These are phyloP conservation scores for Metridium senile DNA, from an alignment of 92 coral and sea anemone genomes.

Conservation along the genomic window DNA sequence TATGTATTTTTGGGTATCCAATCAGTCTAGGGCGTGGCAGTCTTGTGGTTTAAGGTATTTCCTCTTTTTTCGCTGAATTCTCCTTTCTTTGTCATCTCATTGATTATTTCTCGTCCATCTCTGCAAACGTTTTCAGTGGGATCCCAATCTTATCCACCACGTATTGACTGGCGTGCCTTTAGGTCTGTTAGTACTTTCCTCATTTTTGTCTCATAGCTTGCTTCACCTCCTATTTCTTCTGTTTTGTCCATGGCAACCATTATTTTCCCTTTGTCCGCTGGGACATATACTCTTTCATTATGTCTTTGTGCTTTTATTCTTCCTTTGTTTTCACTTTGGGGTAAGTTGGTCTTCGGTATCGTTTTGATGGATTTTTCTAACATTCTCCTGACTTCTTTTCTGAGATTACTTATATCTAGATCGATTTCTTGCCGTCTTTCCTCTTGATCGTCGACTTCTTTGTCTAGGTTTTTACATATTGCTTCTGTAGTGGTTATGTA, in stretches of 20 bases:
- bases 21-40: conserved; percentile 30
- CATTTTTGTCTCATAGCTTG: conserved; percentile 1
- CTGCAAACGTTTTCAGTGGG: background rate
- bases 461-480: no score
- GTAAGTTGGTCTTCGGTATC: background rate
- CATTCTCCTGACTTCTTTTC: no score
- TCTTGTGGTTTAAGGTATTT: conserved; percentile 32
- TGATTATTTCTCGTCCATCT: background rate
- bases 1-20: conserved; percentile 37
- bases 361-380: background rate
- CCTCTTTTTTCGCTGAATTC: conserved; percentile 3
- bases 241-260: conserved; percentile 6
- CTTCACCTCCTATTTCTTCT: background rate
- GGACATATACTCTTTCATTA: background rate
- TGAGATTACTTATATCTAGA: no score
- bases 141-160: conserved; percentile 19
- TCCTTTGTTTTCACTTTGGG: background rate
- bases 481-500: no score
- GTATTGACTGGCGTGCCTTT: conserved; percentile 9
- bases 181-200: background rate
- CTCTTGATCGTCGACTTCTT: no score
- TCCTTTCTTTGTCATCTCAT: no score
- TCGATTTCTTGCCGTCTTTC: no score
- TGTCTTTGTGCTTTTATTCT: background rate
- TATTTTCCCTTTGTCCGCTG: background rate